phyloP scores from a whole-genome alignment of 2,113 vertebrate genomes.

The Hippoglossus stenolepis region DNA sequence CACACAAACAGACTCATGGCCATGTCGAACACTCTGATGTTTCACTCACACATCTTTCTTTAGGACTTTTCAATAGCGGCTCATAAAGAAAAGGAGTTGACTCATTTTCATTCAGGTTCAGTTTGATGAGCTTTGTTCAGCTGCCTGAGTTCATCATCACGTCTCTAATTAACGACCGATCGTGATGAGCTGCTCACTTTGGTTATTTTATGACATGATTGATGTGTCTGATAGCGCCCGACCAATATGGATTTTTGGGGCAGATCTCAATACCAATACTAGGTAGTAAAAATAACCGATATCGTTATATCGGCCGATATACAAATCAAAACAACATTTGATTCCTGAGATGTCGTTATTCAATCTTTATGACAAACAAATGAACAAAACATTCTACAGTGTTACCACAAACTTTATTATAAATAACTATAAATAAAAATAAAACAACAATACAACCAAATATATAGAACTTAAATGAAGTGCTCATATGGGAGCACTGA shows the following conservation, averaged over 20 bases:
- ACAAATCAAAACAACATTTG: no score
- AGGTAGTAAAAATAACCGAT: no score
- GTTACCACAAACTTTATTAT: no score
- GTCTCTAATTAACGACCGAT: neutral
- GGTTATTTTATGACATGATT: neutral
- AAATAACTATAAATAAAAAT: no score
- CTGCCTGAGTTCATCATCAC: neutral
- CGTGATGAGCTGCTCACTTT: neutral
- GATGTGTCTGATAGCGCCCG: neutral
- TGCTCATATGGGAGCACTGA: no score
- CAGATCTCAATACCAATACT: no score
- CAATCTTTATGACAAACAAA: no score
- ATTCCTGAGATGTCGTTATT: no score
- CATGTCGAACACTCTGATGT: conserved; percentile 33
- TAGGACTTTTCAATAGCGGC: conserved; percentile 18
- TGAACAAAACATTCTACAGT: no score
- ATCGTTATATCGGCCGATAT: no score
- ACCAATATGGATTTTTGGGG: neutral
- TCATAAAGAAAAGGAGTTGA: conserved; percentile 5
- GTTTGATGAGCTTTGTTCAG: conserved; percentile 34
- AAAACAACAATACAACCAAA: no score
- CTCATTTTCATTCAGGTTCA: neutral
- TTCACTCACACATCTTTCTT: conserved; percentile 29
- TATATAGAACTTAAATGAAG: no score
- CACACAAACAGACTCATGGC: conserved; percentile 12